phyloP scores from a whole-genome alignment of 1,140 invertebrate genomes.

The Achroia grisella region DNA sequence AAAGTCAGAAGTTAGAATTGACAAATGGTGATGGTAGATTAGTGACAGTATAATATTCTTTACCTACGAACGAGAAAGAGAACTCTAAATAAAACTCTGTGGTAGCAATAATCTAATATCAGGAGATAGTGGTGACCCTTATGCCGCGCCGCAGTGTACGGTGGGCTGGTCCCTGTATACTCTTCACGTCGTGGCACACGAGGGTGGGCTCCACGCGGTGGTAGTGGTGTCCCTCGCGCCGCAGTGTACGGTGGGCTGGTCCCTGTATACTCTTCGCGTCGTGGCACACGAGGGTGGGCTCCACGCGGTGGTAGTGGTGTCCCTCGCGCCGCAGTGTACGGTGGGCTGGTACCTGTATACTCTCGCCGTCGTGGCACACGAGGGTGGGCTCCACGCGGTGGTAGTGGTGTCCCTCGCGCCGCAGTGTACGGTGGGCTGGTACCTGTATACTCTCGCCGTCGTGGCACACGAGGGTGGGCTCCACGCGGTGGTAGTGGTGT shows the following conservation, averaged over 20 bases:
- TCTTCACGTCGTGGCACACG: conserved; percentile 93
- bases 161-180: conserved; percentile 96
- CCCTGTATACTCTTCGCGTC: conserved; percentile 96
- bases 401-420: conserved; percentile 87
- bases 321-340: conserved; percentile 91
- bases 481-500: conserved; percentile 85
- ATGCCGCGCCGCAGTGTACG: too few relatives aligned
- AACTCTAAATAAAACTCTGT: too few relatives aligned
- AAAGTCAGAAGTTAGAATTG: too few relatives aligned
- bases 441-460: conserved; percentile 97
- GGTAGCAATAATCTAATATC: too few relatives aligned
- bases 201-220: conserved; percentile 87
- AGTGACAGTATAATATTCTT: too few relatives aligned
- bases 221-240: too few relatives aligned
- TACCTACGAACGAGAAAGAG: too few relatives aligned
- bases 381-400: conserved; percentile 86
- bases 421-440: too few relatives aligned
- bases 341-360: conserved; percentile 96
- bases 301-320: conserved; percentile 85
- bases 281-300: conserved; percentile 87
- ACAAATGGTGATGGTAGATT: too few relatives aligned
- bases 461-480: conserved; percentile 87
- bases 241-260: too few relatives aligned
- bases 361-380: conserved; percentile 93
- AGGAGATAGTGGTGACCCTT: too few relatives aligned